Evolutionary conservation across 2,888 invertebrate species (phyloP), one percentile per base, ranked within the genome.

Genomic region (Magallana nippona): DNA sequence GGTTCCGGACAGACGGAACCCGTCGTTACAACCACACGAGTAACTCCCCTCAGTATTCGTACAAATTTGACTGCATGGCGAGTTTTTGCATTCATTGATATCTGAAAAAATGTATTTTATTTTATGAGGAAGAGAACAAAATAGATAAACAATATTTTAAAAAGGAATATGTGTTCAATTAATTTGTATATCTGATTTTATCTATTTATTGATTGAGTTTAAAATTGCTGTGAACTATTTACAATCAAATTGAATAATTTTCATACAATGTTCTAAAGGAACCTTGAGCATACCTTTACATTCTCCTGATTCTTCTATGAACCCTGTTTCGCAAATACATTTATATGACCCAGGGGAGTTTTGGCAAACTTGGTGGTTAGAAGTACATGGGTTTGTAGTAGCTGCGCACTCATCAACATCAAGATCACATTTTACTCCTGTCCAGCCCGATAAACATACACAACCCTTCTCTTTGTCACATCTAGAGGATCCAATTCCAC

Each of bases 391-490:
- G 55, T 8, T 10, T 44, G 44, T 44, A 22, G 10, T 1, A 1
- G 55, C 11, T 10, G 81, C 22, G 85, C 90, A 90, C 82, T 90
- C 90, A 79, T 90, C 77, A 11, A 90, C 82, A 80, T 90, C 88
- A 0, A 22, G 5, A 11, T 82, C 57, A 84, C 90, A 90, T n/a
- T 44, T 82, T 17, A 13, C 32, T 1, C 89, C 90, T 22, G 71
- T 83, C 90, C 90, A 90, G 10, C 87, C 89, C 2, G 44, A 27
- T 19, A 57, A 57, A 78, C 90, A 90, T 17, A 82, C 15, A 82
- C 90, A 90, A 32, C 88, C 89, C 2, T 78, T 22, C 1, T 87
- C 86, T 1, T 71, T 78, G 78, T 89, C 83, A 81, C 88, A 88
- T 1, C 19, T 11, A 11, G 60, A 17, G 2, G 82, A 84, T 32